Evolutionary conservation across 1,140 invertebrate species (phyloP), one percentile per base, ranked within the genome.

Genomic region (Telenomus remus): DNA sequence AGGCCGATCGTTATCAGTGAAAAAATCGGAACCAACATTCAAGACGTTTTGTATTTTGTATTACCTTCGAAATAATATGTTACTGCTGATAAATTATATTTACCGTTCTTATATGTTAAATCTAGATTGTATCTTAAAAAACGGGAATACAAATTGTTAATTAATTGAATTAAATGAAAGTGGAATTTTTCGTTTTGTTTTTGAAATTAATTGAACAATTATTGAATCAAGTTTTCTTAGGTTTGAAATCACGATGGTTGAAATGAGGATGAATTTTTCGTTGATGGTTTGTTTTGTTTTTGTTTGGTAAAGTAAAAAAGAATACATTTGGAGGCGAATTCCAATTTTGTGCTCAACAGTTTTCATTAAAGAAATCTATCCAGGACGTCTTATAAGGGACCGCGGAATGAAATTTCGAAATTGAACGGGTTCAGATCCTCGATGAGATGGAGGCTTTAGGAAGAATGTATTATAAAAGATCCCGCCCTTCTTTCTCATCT

Each of bases 401-500:
- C 37, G 19, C 42, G 15, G 27, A 64, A 68, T 74, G 27, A 63
- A 74, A 68, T 63, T 68, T 74, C 37, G 14, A 63, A 57, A 33
- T 68, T 9, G 51, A 63, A 42, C 27, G 37, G 51, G 27, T 46
- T 57, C 51, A 54, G 27, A 35, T 65, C 19, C 13, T 33, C 35
- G 43, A 16, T 43, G 57, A 34, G 49, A 39, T 48, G 51, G 33
- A n/a, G 71, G 51, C 53, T 53, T 56, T 61, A 63, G 63, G 34
- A 63, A 42, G 63, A 75, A 68, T 75, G 63, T 75, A 75, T 68
- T 68, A 69, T 59, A 60, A 75, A 69, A 59, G 54, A 59, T 60
- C 64, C 64, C 70, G 64, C 64, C 72, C 59, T 57, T 68, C 72
- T 51, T 75, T 75, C 59, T 75, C 57, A 57, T 74, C 57, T 68